Evolutionary conservation across 1,140 invertebrate genomes (phyloP), one percentile per base, ranked within the genome.

Genomic region (Procambarus virginalis): DNA sequence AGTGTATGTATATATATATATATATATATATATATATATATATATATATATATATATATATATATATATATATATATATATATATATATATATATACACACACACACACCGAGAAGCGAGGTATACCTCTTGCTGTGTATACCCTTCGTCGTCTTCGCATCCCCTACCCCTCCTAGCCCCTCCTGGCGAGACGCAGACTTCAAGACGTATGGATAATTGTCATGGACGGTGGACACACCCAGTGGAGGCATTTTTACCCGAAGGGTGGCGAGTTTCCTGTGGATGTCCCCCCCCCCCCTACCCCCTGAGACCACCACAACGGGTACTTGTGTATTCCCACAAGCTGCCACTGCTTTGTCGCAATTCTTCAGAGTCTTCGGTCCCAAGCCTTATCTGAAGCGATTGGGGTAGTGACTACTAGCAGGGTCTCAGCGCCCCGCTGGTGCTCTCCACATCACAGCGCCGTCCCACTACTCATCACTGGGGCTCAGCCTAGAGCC

Each of bases 291-390:
- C n/a, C 34, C 34, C 34, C 20, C 12, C 20, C 64, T 0, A 0
- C 34, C 34, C 68, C 60, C 14, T 2, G 68, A 9, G 68, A 73
- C 68, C n/a, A 34, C 68, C n/a, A 34, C 22, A 5, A 20, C 14
- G 68, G 68, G 68, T 34, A 73, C 68, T 73, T 73, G 68, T 73
- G 68, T 73, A 73, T 73, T 73, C 68, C 68, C 22, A 3, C 5
- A 14, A 14, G 20, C 22, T 22, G 8, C 3, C 68, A 34, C 68
- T 73, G n/a, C 68, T 73, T 73, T 34, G n/a, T 73, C 34, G 22
- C 68, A 5, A 73, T 73, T 34, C 34, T 73, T 34, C 68, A 20
- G 68, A 14, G 68, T 22, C n/a, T 34, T 10, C 22, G n/a, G 68
- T 73, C 34, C 22, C 20, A 73, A 73, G 34, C 68, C 22, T 73